These are phyloP conservation scores for Ianthella basta DNA, from an alignment of 37 sponge, comb jelly and placozoan genomes.

Conservation along the genomic window DNA sequence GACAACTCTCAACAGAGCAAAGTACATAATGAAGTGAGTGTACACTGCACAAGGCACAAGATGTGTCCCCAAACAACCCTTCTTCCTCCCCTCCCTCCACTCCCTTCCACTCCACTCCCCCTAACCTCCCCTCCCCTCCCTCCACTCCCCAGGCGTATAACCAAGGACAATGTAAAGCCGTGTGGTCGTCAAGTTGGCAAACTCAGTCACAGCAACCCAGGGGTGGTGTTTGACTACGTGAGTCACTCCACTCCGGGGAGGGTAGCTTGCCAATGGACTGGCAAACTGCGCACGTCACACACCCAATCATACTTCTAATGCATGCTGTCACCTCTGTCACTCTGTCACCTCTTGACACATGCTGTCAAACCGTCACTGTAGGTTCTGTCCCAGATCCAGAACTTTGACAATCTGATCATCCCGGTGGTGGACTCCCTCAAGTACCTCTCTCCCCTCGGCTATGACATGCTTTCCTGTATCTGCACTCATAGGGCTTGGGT, in stretches of 20 bases:
- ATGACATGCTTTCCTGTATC: slow-evolving; percentile 92
- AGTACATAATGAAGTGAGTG: slow-evolving; percentile 92
- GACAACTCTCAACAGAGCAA: slow-evolving; percentile 63
- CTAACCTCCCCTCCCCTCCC: neutral
- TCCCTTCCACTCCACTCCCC: no score
- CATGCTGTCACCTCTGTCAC: neutral
- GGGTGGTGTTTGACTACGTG: slow-evolving; percentile 93
- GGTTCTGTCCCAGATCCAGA: slow-evolving; percentile 96
- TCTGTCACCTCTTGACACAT: neutral
- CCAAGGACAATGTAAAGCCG: slow-evolving; percentile 97
- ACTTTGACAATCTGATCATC: slow-evolving; percentile 92
- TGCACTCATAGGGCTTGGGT: neutral
- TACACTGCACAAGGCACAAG: neutral
- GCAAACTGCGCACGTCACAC: no score
- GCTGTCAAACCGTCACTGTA: slow-evolving; percentile 2
- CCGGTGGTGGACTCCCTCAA: slow-evolving; percentile 97
- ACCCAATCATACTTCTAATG: no score
- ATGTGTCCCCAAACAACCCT: neutral
- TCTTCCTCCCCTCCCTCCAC: neutral
- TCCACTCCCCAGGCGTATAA: slow-evolving; percentile 74
- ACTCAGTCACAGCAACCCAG: slow-evolving; percentile 95
- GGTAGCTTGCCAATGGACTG: no score
- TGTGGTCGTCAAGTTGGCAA: slow-evolving; percentile 95
- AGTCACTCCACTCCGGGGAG: no score
- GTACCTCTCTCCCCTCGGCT: slow-evolving; percentile 88